Percentiles rank a stretch among this genome's conserved stretches.
Evolutionary conservation across 1,140 invertebrate species (phyloP).

Genomic region (Camponotus vicinus): DNA sequence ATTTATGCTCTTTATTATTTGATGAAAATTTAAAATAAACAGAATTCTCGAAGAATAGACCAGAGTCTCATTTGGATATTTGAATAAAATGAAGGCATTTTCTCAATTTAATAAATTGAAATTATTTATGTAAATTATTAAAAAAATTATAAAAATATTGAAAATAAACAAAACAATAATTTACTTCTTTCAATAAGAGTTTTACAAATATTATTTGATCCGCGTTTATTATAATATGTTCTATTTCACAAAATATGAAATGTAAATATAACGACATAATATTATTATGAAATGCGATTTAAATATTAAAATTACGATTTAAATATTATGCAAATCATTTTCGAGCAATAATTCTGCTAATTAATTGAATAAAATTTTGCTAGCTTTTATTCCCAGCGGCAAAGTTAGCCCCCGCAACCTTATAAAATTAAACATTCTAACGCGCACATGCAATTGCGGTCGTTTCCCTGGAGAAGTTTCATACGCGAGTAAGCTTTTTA

Average conservation of each 20-base stretch:
- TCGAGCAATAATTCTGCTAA: neutral
- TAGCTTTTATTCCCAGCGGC: conserved; percentile 40
- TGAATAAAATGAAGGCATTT: no score
- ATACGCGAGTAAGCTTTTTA: conserved; percentile 36
- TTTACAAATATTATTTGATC: neutral
- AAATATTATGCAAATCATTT: conserved; percentile 25
- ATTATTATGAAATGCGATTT: neutral
- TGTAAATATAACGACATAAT: neutral
- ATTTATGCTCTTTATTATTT: no score
- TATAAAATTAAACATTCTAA: conserved; percentile 48
- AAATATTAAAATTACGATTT: no score
- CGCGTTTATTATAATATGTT: neutral
- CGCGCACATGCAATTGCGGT: conserved; percentile 48
- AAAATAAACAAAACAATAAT: no score
- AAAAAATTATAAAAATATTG: no score
- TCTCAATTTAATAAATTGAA: no score
- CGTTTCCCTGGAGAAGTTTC: conserved; percentile 43
- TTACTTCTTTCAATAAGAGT: no score
- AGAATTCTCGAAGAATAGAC: no score
- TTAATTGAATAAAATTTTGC: conserved; percentile 45
- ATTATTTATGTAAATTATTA: no score
- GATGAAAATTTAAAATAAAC: no score
- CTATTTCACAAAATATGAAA: neutral
- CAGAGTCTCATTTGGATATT: no score
- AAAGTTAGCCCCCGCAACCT: conserved; percentile 4